Base-by-base conservation (phyloP, 2,797 vertebrate species). In the Macropus fuliginosus region DNA sequence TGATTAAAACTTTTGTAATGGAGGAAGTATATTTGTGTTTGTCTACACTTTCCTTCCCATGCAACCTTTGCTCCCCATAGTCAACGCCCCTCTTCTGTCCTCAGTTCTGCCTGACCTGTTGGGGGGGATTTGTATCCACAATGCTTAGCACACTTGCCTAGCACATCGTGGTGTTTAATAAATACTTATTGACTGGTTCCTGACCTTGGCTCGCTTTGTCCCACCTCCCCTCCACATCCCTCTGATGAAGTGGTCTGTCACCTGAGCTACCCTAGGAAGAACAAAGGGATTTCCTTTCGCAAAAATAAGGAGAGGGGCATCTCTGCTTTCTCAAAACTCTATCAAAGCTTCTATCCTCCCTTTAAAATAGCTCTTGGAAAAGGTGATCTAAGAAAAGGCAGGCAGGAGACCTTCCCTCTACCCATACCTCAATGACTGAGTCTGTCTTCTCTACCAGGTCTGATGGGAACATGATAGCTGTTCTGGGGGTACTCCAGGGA, bases 181-280 rank as follows among this genome's bases (percentile, higher is more conserved):
- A 18, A 18, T 21, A 16, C 6, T 40, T n/a, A 2, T n/a, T 16
- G 34, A 21, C 4, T 40, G 66, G 24, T 81, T 87, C 40, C 74
- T 50, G 74, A 50, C 1, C 21, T 87, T 27, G 50, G 2, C 3
- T 46, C 9, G 12, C 18, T 87, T 10, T 46, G 21, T 46, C 0
- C n/a, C 0, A 6, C 18, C 8, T 1, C 34, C 5, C 40, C 8
- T 6, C 0, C 56, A 56, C 34, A 40, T 52, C 0, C 52, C 6
- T 14, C 14, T 40, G 34, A 66, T 66, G 59, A 31, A 66, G 13
- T 16, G 2, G 14, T 62, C 16, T 31, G 3, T 62, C 16, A 40
- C 74, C 40, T 50, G 40, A 87, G 74, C 40, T 87, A 10, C 74
- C 24, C 74, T 87, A 10, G 74, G 8, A 46, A 87, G 40, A 81